Evolutionary conservation across 1,140 invertebrate species (phyloP).

Genomic region (Trichomalopsis sarcophagae): DNA sequence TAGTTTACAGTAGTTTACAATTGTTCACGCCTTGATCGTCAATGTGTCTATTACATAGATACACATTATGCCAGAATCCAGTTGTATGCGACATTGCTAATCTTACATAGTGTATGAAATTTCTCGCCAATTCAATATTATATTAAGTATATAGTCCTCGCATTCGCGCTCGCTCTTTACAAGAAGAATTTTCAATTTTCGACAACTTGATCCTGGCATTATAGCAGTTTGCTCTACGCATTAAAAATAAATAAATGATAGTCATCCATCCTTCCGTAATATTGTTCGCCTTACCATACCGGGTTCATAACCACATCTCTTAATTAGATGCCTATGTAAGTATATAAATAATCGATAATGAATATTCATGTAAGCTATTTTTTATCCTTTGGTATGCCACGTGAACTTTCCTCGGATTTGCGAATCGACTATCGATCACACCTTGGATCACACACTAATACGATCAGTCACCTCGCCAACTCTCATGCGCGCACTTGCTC

Average conservation of each 20-base stretch:
- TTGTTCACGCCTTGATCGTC: constrained; percentile 67
- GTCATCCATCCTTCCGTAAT: constrained; percentile 34
- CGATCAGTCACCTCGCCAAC: constrained; percentile 53
- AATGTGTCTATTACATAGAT: constrained; percentile 70
- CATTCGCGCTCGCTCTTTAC: not conserved
- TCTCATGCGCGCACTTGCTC: constrained; percentile 7
- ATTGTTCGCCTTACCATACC: constrained; percentile 53
- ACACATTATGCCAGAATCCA: constrained; percentile 69
- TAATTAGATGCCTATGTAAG: constrained; percentile 60
- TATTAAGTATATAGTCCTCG: not conserved
- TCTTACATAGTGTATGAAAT: not conserved
- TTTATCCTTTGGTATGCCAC: constrained; percentile 60
- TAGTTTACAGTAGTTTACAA: constrained; percentile 76
- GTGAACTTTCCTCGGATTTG: constrained; percentile 60
- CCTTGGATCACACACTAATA: constrained; percentile 51
- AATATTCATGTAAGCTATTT: constrained; percentile 59
- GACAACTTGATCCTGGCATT: constrained; percentile 49
- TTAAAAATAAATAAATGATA: constrained; percentile 62
- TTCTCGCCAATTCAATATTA: not conserved
- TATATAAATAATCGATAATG: constrained; percentile 68
- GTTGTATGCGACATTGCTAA: constrained; percentile 45
- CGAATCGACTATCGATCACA: constrained; percentile 58
- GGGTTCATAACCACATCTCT: constrained; percentile 59
- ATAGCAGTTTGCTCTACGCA: constrained; percentile 47
- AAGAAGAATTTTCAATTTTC: constrained; percentile 6